Base-by-base conservation (phyloP, 2,797 vertebrate species). In the Erethizon dorsatum region DNA sequence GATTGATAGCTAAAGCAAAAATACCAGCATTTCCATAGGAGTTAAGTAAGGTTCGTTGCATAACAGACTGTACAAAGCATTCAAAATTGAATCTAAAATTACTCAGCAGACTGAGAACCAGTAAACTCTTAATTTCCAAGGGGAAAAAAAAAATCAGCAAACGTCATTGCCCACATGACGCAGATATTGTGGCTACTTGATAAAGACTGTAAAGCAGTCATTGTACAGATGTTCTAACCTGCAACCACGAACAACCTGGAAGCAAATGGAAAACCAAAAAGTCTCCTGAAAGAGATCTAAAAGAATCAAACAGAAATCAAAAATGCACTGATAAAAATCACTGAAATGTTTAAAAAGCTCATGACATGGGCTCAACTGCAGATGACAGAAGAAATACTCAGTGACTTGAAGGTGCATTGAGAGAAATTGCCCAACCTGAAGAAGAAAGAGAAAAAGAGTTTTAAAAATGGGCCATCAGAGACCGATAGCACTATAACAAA, bases 351-450 rank as follows among this genome's bases (percentile, higher is more conserved):
- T 83, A 77, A 83, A 69, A 69, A 41, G 17, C 52, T 71, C 59
- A 57, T 18, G 52, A 4, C 31, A 37, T 95, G n/a, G 65, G 54
- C 20, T 86, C 33, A 59, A 8, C n/a, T 90, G 52, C 7, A 45
- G 61, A 83, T 41, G 9, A 78, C 2, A 73, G 20, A 79, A 3
- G 31, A 89, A 52, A 41, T 28, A 83, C 33, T 85, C 20, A 50
- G 28, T 57, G 20, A 67, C 17, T n/a, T 85, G 10, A 61, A 86
- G 13, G 5, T 45, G 8, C 9, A 31, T 24, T 75, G 22, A 28
- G 28, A 95, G 37, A 84, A 80, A 79, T 79, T 33, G 78, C 33
- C 52, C 4, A 18, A 33, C 47, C n/a, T 90, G 26, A 93, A 97
- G 61, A 91, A 89, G 0, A 78, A 18, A 84, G 6, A 45, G 37